Percentiles rank a stretch among this genome's conserved stretches.
Conservation (phyloP, 2,797 vertebrate species). For the Molossus molossus region DNA sequence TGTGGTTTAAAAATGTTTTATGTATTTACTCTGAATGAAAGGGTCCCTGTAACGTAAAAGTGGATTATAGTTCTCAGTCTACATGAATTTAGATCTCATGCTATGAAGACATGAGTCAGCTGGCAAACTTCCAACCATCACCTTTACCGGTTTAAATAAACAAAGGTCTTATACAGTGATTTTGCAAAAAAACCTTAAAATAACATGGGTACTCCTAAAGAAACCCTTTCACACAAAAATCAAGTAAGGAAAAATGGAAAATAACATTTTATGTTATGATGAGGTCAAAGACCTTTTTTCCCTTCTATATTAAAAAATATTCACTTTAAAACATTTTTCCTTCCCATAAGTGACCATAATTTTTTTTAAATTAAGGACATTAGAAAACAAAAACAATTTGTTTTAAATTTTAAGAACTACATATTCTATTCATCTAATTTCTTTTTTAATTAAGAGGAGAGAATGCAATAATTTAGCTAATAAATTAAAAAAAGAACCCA, state of each 20-base stretch:
- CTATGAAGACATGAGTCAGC: background rate
- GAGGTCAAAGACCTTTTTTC: background rate
- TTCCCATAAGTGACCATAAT: background rate
- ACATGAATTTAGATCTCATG: background rate
- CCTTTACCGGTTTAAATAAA: slow-evolving; percentile 62
- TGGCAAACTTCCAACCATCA: slow-evolving; percentile 37
- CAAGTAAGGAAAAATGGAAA: slow-evolving; percentile 2
- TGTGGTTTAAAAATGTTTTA: background rate
- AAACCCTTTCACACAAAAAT: background rate
- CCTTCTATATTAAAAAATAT: slow-evolving; percentile 11
- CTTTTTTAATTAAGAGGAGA: slow-evolving; percentile 9
- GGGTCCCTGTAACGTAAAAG: background rate
- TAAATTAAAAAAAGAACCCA: background rate
- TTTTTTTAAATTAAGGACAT: background rate
- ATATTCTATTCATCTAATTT: background rate
- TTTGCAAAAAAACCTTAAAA: slow-evolving; percentile 55
- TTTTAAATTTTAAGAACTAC: slow-evolving; percentile 39
- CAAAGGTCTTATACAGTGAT: background rate
- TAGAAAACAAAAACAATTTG: slow-evolving; percentile 20
- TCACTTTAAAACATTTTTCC: background rate
- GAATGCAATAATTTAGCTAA: background rate
- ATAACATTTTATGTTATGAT: background rate
- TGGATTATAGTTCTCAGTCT: background rate
- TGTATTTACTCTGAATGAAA: background rate
- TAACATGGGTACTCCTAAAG: background rate